Percentiles rank a stretch among this genome's conserved stretches.
Evolutionary conservation across 2,888 invertebrate genomes (phyloP).

Genomic region (Spialia ferax): DNA sequence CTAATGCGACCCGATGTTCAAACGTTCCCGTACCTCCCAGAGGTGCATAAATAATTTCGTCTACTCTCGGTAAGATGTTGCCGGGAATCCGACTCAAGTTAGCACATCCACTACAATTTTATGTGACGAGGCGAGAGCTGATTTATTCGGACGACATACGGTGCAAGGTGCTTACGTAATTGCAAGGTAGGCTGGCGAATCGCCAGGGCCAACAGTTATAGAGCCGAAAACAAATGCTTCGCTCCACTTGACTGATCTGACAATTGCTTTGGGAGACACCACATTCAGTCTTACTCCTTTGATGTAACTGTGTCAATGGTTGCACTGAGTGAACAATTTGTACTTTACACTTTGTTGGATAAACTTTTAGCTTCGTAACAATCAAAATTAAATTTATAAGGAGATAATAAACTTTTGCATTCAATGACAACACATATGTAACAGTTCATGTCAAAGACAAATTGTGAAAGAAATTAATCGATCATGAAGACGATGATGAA

Average conservation of each 20-base stretch:
- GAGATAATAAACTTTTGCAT: neutral
- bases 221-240: constrained; percentile 53
- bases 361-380: neutral
- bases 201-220: constrained; percentile 58
- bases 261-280: constrained; percentile 52
- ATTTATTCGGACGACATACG: constrained; percentile 44
- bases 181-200: constrained; percentile 56
- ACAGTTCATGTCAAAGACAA: neutral
- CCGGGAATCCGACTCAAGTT: constrained; percentile 36
- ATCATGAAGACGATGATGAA: neutral
- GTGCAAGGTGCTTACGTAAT: constrained; percentile 52
- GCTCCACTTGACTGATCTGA: constrained; percentile 53
- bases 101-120: constrained; percentile 40
- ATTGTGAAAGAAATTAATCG: neutral
- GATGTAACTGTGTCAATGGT: constrained; percentile 39
- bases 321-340: constrained; percentile 17
- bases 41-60: constrained; percentile 40
- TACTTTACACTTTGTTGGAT: neutral
- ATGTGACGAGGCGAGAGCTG: constrained; percentile 40
- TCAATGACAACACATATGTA: too few species aligned
- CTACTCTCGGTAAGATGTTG: constrained; percentile 35
- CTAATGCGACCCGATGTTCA: constrained; percentile 35
- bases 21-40: constrained; percentile 33
- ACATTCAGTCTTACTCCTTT: constrained; percentile 43
- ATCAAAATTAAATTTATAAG: neutral